Evolutionary conservation across 2,797 vertebrate genomes (phyloP), one percentile per base, ranked within the genome.

Genomic region (Hypotaenidia okinawae): DNA sequence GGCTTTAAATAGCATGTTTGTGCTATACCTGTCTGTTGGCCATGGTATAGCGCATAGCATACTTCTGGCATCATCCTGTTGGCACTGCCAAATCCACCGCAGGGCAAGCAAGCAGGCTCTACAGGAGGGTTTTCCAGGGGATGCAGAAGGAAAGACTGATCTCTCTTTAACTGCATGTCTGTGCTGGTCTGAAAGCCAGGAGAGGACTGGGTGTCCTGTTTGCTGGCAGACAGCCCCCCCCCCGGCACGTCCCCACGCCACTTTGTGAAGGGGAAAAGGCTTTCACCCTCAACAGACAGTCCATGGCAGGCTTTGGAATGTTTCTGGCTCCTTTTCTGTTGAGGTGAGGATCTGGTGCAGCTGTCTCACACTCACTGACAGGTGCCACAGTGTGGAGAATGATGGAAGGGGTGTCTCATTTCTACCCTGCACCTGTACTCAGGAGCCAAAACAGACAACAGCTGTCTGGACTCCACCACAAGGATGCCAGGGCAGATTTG

Each of bases 1-100:
- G 72, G 68, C 78, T 95, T 92, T 93, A 95, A 95, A 95, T 92
- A 89, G 59, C 58, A 85, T 74, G 52, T 80, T 93, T 93, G 58
- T 77, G 64, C 57, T 30, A 61, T 77, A 93, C 78, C 86, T 95
- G 77, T 57, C 61, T 90, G 52, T 35, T 73, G 88, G 63, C 24
- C 27, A 15, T 73, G 35, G 12, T 47, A 45, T 5, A 74, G 66
- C 32, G 63, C 8, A 3, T 63, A 23, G 5, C 63, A n/a, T 43
- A 28, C 32, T 88, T 84, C 6, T 23, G 10, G 17, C 62, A 62
- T 69, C 45, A 23, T 35, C 16, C 16, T 6, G 23, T 45, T 78
- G n/a, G 19, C 23, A 59, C 32, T 76, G 51, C 32, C 62, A 92
- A 72, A 78, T 57, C 84, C 62, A 68, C 18, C 11, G 21, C 9